A percentile compares a stretch with the other conserved stretches of the same genome.
Conservation (phyloP, 2,888 invertebrate genomes). For the Hyposoter dolosus region DNA sequence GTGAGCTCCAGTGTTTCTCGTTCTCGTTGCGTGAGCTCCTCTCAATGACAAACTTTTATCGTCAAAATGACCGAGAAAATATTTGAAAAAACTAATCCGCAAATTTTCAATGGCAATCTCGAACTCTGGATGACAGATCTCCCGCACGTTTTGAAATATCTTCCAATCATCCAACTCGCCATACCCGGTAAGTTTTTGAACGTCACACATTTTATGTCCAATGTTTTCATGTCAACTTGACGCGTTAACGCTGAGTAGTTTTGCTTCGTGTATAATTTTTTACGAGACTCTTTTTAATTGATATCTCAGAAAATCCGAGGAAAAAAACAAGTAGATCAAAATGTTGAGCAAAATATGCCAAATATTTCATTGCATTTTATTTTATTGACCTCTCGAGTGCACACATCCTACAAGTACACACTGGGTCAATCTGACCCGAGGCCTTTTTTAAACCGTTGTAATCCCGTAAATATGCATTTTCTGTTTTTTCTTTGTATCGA, state of each 20-base stretch:
- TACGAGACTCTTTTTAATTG: not conserved
- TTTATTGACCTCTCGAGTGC: too few relatives aligned
- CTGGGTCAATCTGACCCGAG: too few relatives aligned
- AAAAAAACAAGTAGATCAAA: not conserved
- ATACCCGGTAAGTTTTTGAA: conserved; percentile 88
- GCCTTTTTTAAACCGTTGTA: too few relatives aligned
- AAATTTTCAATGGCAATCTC: conserved; percentile 82
- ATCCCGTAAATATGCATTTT: too few relatives aligned
- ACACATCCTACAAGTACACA: too few relatives aligned
- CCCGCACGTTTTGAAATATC: conserved; percentile 86
- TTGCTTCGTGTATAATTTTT: not conserved
- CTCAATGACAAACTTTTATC: not conserved
- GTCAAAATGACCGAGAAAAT: not conserved
- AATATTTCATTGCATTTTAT: too few relatives aligned
- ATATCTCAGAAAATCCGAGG: not conserved
- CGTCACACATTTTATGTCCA: not conserved
- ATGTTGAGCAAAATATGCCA: too few relatives aligned
- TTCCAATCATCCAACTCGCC: conserved; percentile 90
- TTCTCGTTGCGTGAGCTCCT: not conserved
- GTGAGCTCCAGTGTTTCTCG: not conserved
- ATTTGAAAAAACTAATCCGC: conserved; percentile 6
- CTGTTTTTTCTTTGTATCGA: too few relatives aligned
- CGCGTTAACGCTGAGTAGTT: not conserved
- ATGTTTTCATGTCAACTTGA: not conserved
- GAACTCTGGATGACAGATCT: conserved; percentile 91